Conservation (phyloP, 2,888 invertebrate species). For the Globia sparganii region DNA sequence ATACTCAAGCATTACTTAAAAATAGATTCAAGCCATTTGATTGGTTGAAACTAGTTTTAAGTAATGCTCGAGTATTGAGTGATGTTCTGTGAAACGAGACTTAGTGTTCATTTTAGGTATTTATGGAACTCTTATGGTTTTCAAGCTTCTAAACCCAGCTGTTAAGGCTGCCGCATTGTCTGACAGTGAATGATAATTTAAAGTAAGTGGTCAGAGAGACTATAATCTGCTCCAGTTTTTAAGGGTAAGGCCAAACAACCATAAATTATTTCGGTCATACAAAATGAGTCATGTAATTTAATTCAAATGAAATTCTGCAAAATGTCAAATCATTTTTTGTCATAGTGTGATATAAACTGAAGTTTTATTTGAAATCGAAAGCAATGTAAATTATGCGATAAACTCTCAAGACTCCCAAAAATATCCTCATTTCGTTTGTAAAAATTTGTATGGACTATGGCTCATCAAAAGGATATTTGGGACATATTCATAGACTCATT, state of each 20-base stretch:
- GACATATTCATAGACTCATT: neutral
- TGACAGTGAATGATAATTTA: neutral
- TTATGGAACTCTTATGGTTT: neutral
- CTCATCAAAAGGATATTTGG: neutral
- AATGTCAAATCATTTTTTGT: neutral
- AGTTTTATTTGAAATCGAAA: neutral
- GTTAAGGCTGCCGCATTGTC: neutral
- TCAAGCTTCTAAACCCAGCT: neutral
- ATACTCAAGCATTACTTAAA: no score
- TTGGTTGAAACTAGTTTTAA: no score
- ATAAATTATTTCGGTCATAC: neutral
- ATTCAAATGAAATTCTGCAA: neutral
- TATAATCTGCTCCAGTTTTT: neutral
- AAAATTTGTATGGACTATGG: neutral
- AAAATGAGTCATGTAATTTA: neutral
- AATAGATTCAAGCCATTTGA: no score
- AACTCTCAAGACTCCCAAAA: neutral
- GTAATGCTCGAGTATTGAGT: no score
- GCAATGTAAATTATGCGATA: no score
- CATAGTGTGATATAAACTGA: neutral
- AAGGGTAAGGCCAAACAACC: neutral
- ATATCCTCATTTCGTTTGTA: neutral
- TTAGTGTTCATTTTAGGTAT: neutral
- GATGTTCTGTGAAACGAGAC: no score
- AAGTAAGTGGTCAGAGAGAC: neutral